A percentile compares a stretch with the other conserved stretches of the same genome.
Evolutionary conservation across 2,888 invertebrate species (phyloP).

Genomic region (Drosophila longiperda): DNA sequence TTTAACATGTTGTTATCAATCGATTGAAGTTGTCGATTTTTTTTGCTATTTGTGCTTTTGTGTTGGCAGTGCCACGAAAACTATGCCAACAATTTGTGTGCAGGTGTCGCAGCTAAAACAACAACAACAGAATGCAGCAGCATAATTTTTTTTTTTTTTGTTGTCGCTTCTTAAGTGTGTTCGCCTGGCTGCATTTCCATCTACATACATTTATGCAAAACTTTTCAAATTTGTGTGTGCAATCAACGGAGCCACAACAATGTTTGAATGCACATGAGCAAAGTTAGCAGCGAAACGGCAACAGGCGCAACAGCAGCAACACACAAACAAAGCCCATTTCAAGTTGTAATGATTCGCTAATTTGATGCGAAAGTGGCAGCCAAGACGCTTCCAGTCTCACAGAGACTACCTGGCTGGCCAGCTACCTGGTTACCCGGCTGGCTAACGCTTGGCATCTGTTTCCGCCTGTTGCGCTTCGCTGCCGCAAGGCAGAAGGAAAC

Average conservation of each 20-base stretch:
- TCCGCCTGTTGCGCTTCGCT: slow-evolving; percentile 71
- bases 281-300: slow-evolving; percentile 46
- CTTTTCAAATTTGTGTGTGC: slow-evolving; percentile 48
- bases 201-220: slow-evolving; percentile 47
- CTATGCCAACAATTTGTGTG: slow-evolving; percentile 57
- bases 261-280: slow-evolving; percentile 50
- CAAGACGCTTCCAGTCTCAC: slow-evolving; percentile 42
- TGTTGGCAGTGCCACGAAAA: slow-evolving; percentile 39
- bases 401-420: slow-evolving; percentile 20
- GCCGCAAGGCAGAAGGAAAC: slow-evolving; percentile 33
- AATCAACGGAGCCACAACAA: slow-evolving; percentile 43
- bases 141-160: slow-evolving; percentile 14
- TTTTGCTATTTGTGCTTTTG: slow-evolving; percentile 13
- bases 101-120: slow-evolving; percentile 46
- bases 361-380: slow-evolving; percentile 60
- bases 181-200: slow-evolving; percentile 43
- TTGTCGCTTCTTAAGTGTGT: slow-evolving; percentile 35
- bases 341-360: slow-evolving; percentile 76
- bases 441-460: slow-evolving; percentile 42
- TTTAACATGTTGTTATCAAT: slow-evolving; percentile 61
- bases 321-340: slow-evolving; percentile 27
- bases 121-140: slow-evolving; percentile 6
- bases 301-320: not conserved
- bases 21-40: slow-evolving; percentile 37
- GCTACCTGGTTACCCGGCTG: slow-evolving; percentile 36